Base-by-base conservation (phyloP, 2,888 invertebrate genomes). In the Chymomyza fuscimana region DNA sequence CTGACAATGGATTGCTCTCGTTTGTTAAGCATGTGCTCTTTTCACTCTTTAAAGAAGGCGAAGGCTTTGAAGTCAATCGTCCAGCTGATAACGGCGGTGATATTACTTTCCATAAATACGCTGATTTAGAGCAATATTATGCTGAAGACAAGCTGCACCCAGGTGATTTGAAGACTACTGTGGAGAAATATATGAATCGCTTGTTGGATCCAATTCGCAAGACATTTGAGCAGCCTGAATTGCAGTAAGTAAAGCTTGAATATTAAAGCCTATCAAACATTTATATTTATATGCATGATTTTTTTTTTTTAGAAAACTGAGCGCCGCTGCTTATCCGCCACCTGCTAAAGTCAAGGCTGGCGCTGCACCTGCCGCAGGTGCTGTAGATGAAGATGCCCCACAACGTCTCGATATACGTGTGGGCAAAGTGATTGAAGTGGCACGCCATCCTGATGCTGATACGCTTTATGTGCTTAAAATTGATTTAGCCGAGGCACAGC, bases 1-100 rank as follows among this genome's bases (percentile, higher is more conserved):
- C 94, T 73, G 98, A 99, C 74, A 99, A 99, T 93, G 99, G 99
- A 16, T 94, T 99, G 5, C 93, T 99, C 36, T 95, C 98, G 4
- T 99, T 99, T 92, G 95, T 96, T 1, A 98, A 99, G 91, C 95
- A 97, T 92, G 99, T 99, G 5, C 92, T 99, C 16, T 97, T 97
- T 90, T 96, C 97, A 16, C 92, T 97, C 51, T 94, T 97, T 81
- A 94, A 95, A 86, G 90, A 93, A 25, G 94, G 93, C 65, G 96
- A 96, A 91, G 93, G 93, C 36, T 97, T 98, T 89, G 92, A 93
- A 69, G 93, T 99, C 62, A 92, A 93, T 50, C 93, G 97, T 82
- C 93, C 93, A 58, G 93, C 93, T 58, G 96, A 96, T 80, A 94
- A 96, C 93, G 96, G 99, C 59, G 99, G 99, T 19, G 94, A 96